Evolutionary conservation across 2,113 vertebrate species (phyloP), one percentile per base, ranked within the genome.

Genomic region (Oncorhynchus clarkii): DNA sequence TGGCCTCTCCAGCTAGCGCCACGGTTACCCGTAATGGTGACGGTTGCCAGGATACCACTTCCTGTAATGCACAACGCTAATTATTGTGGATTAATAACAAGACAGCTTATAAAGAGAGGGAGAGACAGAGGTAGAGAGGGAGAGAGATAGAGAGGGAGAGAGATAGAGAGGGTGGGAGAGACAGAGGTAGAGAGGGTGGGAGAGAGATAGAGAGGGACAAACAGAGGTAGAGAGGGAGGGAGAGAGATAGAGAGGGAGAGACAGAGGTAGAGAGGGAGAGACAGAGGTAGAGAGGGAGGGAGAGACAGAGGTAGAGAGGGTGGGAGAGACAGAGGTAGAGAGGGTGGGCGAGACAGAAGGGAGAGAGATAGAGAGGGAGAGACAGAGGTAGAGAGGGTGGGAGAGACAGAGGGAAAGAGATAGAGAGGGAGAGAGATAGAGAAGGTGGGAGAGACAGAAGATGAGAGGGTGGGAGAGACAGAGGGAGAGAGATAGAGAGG

Each of bases 381-480:
- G 6, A 1, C 1, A 7, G 1, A 34, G 6, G 6, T 0, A 34
- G 5, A 22, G 22, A 24, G 22, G 22, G 22, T 1, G 22, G 22
- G 22, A 2, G 2, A 22, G 7, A 8, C 0, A 22, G n/a, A 1
- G 2, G 1, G 16, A 2, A 0, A 5, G 4, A 22, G 59, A 26
- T 2, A 60, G 24, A 31, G 27, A 67, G 59, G 6, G 3, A 22
- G n/a, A 8, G 14, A 62, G 59, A 59, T 1, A 20, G 57, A 59
- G 20, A 27, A 0, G 9, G 24, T 2, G 12, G 22, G 7, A 13
- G 8, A 1, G 48, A 49, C n/a, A n/a, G n/a, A n/a, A n/a, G 59
- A 59, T 1, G 57, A 59, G 20, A 27, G 1, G 9, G n/a, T n/a
- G n/a, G n/a, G n/a, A n/a, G n/a, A n/a, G n/a, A n/a, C n/a, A n/a